Conservation (phyloP, 92 coral and sea anemone species). For the Isaurus tuberculatus region DNA sequence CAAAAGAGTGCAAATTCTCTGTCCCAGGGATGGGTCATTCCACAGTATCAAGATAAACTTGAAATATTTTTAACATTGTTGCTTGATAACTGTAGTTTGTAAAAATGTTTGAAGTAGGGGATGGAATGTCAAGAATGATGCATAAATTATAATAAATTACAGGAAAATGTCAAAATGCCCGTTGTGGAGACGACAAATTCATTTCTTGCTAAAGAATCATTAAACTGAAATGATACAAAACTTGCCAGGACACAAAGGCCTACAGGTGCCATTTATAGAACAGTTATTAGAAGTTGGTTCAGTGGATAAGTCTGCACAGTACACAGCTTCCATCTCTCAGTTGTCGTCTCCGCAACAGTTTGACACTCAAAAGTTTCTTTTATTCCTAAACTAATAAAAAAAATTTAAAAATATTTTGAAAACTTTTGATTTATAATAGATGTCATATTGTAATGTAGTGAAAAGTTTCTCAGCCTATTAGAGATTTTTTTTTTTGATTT, state of each 20-base stretch:
- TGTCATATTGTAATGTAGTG: constrained; percentile 20
- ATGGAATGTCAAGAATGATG: background rate
- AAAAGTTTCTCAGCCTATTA: constrained; percentile 41
- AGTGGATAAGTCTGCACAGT: constrained; percentile 32
- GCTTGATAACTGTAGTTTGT: constrained; percentile 31
- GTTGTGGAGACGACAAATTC: constrained; percentile 23
- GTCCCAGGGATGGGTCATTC: too few species aligned
- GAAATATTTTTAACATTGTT: constrained; percentile 12
- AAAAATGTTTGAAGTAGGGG: constrained; percentile 11
- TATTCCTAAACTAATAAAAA: constrained; percentile 19
- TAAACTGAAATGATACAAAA: constrained; percentile 22
- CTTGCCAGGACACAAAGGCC: constrained; percentile 42
- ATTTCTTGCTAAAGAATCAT: constrained; percentile 5
- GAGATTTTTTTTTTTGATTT: background rate
- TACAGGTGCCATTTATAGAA: constrained; percentile 36
- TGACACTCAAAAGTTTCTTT: constrained; percentile 40
- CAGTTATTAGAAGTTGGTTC: constrained; percentile 27
- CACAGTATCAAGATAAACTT: constrained; percentile 26
- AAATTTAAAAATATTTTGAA: constrained; percentile 21
- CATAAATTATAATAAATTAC: constrained; percentile 23
- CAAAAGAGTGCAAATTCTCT: too few species aligned
- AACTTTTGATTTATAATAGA: constrained; percentile 39
- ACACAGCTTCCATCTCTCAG: constrained; percentile 35
- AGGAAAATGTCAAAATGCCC: background rate
- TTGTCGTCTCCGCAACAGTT: constrained; percentile 14